Evolutionary conservation across 1,140 invertebrate species (phyloP).

Genomic region (Micrasema minimum): DNA sequence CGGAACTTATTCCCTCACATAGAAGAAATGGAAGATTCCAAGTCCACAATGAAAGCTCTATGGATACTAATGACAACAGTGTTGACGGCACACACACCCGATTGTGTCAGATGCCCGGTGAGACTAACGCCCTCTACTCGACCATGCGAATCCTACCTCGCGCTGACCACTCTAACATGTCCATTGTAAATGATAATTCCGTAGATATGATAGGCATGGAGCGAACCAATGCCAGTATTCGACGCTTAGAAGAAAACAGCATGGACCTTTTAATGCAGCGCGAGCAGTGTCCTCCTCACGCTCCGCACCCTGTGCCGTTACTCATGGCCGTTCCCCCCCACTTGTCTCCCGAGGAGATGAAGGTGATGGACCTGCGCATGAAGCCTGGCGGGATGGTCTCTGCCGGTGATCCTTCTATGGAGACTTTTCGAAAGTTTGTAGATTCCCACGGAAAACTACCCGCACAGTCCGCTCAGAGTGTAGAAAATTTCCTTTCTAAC

Average conservation of each 20-base stretch:
- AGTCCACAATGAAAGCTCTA: conserved; percentile 59
- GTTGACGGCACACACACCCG: conserved; percentile 46
- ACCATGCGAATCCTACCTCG: conserved; percentile 42
- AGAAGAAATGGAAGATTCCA: conserved; percentile 51
- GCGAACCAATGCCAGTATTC: conserved; percentile 38
- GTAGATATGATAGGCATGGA: conserved; percentile 56
- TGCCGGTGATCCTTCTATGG: conserved; percentile 56
- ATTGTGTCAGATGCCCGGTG: conserved; percentile 24
- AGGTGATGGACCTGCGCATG: conserved; percentile 67
- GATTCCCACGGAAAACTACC: conserved; percentile 63
- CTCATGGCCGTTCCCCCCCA: conserved; percentile 1
- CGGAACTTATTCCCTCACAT: conserved; percentile 50
- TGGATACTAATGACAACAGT: conserved; percentile 55
- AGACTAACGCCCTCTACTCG: conserved; percentile 19
- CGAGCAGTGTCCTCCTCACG: conserved; percentile 54
- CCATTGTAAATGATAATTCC: conserved; percentile 52
- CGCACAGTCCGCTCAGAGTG: conserved; percentile 67
- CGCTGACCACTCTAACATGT: conserved; percentile 51
- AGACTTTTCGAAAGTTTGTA: conserved; percentile 59
- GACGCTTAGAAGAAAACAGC: conserved; percentile 40
- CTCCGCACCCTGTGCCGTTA: conserved; percentile 12
- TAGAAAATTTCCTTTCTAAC: conserved; percentile 71
- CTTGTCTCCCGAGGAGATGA: conserved; percentile 46
- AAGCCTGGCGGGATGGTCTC: conserved; percentile 64
- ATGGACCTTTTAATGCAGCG: conserved; percentile 51